Conservation (phyloP, 2,888 invertebrate genomes). For the Operophtera brumata region DNA sequence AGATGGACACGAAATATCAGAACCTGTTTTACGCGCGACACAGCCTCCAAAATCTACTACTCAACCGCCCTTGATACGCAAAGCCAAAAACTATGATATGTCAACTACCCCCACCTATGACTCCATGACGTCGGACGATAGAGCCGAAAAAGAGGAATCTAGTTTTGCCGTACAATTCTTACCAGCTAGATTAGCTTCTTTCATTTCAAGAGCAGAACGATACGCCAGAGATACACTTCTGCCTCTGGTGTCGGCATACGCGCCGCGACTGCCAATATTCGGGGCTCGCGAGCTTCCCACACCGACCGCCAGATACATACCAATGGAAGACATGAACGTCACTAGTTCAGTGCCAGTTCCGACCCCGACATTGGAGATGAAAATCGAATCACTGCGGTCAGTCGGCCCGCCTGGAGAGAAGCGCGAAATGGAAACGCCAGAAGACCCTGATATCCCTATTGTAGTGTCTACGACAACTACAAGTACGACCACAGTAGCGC, state of each 20-base stretch:
- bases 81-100: slow-evolving; percentile 72
- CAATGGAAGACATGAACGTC: slow-evolving; percentile 70
- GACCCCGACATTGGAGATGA: slow-evolving; percentile 76
- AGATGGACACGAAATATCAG: slow-evolving; percentile 82
- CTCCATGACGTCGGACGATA: slow-evolving; percentile 52
- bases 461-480: slow-evolving; percentile 54
- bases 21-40: slow-evolving; percentile 82
- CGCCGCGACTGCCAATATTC: slow-evolving; percentile 85
- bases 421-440: slow-evolving; percentile 64
- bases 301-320: slow-evolving; percentile 83
- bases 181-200: slow-evolving; percentile 87
- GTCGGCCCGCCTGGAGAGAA: slow-evolving; percentile 72
- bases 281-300: slow-evolving; percentile 70
- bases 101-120: slow-evolving; percentile 67
- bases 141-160: slow-evolving; percentile 60
- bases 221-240: slow-evolving; percentile 89
- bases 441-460: slow-evolving; percentile 64
- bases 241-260: slow-evolving; percentile 89
- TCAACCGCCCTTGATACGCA: slow-evolving; percentile 54
- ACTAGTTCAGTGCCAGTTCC: slow-evolving; percentile 66
- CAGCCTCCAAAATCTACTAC: slow-evolving; percentile 59
- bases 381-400: slow-evolving; percentile 67
- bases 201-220: slow-evolving; percentile 90
- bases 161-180: slow-evolving; percentile 87
- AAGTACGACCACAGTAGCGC: slow-evolving; percentile 43